Percentiles rank a stretch among this genome's conserved stretches.
phyloP scores from a whole-genome alignment of 2,113 vertebrate genomes.

The Neogale vison region DNA sequence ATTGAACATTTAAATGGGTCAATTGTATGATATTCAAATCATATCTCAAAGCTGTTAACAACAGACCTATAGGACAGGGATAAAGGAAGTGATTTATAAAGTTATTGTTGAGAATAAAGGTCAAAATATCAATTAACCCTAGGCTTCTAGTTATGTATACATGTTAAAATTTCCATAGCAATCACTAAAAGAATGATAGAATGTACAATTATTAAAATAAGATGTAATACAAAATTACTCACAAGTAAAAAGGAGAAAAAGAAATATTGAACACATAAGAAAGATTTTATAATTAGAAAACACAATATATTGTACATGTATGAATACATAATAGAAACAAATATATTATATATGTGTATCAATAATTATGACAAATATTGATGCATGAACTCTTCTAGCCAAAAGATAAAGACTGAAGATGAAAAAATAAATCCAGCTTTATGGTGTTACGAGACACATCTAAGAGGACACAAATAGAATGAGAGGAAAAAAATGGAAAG shows the following conservation, averaged over 20 bases:
- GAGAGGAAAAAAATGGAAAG: not conserved
- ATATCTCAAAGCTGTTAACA: not conserved
- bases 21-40: not conserved
- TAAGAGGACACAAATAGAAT: not conserved
- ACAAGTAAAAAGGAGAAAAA: not conserved
- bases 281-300: not conserved
- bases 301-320: not conserved
- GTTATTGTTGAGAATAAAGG: not conserved
- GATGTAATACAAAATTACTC: not conserved
- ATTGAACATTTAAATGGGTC: not conserved
- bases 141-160: not conserved
- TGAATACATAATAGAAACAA: not conserved
- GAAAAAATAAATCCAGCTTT: not conserved
- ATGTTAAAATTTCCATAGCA: not conserved
- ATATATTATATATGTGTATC: not conserved
- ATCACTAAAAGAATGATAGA: not conserved
- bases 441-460: not conserved
- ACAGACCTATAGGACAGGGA: not conserved
- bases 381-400: not conserved
- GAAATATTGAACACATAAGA: not conserved
- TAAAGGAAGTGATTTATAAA: not conserved
- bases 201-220: not conserved
- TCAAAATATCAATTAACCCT: slow-evolving; percentile 21
- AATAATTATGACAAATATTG: not conserved
- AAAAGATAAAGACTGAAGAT: not conserved